Conservation (phyloP, 2,888 invertebrate species). For the Unio pictorum region DNA sequence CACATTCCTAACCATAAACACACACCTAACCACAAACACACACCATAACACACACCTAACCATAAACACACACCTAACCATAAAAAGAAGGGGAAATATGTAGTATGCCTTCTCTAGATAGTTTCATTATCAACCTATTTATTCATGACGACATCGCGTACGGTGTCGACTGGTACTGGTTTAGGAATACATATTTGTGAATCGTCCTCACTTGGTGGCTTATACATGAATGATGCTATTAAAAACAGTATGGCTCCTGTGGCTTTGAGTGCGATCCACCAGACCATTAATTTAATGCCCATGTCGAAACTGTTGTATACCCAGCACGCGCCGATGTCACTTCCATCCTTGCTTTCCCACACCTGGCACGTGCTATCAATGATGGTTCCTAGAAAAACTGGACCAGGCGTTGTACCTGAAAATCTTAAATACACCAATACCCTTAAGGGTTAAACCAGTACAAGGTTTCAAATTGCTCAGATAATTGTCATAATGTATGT, state of each 20-base stretch:
- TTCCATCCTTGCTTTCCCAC: slow-evolving; percentile 79
- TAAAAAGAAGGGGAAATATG: too few species aligned
- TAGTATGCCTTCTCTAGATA: too few species aligned
- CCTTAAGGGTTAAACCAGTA: too few species aligned
- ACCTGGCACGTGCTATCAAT: slow-evolving; percentile 81
- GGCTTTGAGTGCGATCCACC: slow-evolving; percentile 43
- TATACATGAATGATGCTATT: slow-evolving; percentile 78
- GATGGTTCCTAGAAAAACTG: slow-evolving; percentile 81
- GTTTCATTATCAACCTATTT: too few species aligned
- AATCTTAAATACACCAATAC: neutral
- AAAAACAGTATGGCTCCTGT: slow-evolving; percentile 72
- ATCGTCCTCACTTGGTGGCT: slow-evolving; percentile 23
- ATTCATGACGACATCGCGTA: too few species aligned
- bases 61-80: too few species aligned
- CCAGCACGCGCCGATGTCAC: slow-evolving; percentile 78
- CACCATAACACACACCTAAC: too few species aligned
- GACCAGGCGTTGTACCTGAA: slow-evolving; percentile 76
- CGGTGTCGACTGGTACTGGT: too few species aligned
- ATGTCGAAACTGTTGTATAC: slow-evolving; percentile 78
- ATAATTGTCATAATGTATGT: too few species aligned
- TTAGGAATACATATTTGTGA: neutral
- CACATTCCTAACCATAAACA: too few species aligned
- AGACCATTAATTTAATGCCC: slow-evolving; percentile 63
- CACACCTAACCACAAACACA: too few species aligned
- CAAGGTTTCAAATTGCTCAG: too few species aligned